phyloP scores from a whole-genome alignment of 2,113 vertebrate genomes.

The Rousettus leschenaultii region DNA sequence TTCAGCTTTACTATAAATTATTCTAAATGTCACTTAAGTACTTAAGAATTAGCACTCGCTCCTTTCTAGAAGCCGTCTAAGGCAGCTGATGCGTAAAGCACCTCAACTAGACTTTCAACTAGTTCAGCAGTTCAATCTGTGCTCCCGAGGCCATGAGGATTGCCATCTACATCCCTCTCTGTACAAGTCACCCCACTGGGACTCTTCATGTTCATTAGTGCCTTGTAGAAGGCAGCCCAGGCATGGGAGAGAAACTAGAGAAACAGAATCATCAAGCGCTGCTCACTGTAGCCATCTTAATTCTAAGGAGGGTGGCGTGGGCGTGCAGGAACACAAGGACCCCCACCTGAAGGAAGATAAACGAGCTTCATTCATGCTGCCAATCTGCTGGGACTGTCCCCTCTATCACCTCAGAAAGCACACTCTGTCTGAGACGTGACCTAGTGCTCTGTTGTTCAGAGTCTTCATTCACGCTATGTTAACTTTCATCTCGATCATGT shows the following conservation, averaged over 20 bases:
- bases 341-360: conserved; percentile 1
- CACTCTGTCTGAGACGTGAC: not conserved
- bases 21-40: conserved; percentile 70
- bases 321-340: not conserved
- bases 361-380: conserved; percentile 35
- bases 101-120: conserved; percentile 68
- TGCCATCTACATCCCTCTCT: fast-evolving
- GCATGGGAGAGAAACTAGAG: not conserved
- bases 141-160: not conserved
- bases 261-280: not conserved
- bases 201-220: not conserved
- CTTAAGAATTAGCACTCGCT: conserved; percentile 22
- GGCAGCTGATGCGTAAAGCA: conserved; percentile 62
- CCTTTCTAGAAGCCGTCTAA: conserved; percentile 69
- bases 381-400: conserved; percentile 10
- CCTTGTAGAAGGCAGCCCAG: conserved; percentile 34
- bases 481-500: not conserved
- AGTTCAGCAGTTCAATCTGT: conserved; percentile 24
- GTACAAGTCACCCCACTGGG: not conserved
- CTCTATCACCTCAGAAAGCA: not conserved
- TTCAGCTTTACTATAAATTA: conserved; percentile 75
- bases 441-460: conserved; percentile 18
- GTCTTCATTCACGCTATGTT: conserved; percentile 6
- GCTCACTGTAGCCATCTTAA: not conserved
- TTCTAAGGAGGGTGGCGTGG: not conserved